Percentiles rank a stretch among this genome's conserved stretches.
phyloP scores from a whole-genome alignment of 2,797 vertebrate genomes.

The Ptychobarbus kaznakovi region DNA sequence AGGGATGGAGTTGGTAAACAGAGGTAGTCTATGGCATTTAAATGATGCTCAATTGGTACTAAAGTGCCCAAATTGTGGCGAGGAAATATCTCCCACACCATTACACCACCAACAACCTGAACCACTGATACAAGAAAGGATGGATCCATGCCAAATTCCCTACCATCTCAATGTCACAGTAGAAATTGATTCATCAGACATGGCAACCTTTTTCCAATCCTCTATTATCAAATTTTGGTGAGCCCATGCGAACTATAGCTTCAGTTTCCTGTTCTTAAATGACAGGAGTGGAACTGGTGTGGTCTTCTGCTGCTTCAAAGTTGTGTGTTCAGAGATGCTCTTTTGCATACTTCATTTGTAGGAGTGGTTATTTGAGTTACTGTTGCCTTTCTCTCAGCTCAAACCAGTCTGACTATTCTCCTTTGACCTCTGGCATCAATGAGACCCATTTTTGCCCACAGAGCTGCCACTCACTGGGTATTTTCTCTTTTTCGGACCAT shows the following conservation, averaged over 20 bases:
- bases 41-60: too few relatives aligned
- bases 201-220: neutral
- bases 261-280: neutral
- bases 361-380: neutral
- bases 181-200: neutral
- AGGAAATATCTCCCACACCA: neutral
- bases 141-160: neutral
- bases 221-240: neutral
- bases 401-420: conserved; percentile 42
- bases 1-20: neutral
- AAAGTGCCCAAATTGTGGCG: too few relatives aligned
- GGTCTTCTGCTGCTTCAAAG: neutral
- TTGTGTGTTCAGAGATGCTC: neutral
- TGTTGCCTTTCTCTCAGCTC: conserved; percentile 8
- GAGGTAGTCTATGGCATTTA: neutral
- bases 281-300: neutral
- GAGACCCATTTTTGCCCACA: neutral
- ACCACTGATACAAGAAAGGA: neutral
- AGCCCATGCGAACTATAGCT: neutral
- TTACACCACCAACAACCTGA: neutral
- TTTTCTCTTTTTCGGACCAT: neutral
- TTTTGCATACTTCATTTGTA: neutral
- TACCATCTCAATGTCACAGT: neutral
- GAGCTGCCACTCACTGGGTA: neutral
- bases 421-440: conserved; percentile 53